Conservation (phyloP, 2,797 vertebrate species). For the Melanotaenia nigrans region DNA sequence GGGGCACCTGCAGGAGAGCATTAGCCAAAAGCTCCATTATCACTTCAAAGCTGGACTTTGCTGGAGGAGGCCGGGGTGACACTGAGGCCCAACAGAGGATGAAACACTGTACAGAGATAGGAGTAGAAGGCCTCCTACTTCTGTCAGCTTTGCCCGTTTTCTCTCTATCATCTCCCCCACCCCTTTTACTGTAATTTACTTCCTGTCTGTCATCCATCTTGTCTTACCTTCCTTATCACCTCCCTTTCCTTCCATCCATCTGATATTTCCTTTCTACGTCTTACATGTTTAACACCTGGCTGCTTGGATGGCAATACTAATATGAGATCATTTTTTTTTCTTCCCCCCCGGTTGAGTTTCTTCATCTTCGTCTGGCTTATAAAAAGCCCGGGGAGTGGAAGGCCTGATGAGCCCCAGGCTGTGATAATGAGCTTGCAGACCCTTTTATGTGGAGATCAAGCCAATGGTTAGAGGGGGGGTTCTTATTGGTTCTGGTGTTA, state of each 20-base stretch:
- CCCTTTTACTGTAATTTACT: constrained; percentile 48
- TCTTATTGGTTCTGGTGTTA: constrained; percentile 58
- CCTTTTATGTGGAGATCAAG: constrained; percentile 79
- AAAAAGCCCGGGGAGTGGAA: constrained; percentile 56
- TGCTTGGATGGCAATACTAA: constrained; percentile 41
- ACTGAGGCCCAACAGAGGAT: constrained; percentile 67
- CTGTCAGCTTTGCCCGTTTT: constrained; percentile 37
- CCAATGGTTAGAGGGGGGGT: constrained; percentile 41
- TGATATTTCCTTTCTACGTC: constrained; percentile 45
- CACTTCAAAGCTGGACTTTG: constrained; percentile 80
- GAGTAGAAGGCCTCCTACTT: constrained; percentile 51
- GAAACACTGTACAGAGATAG: constrained; percentile 64
- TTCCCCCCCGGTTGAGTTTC: constrained; percentile 48
- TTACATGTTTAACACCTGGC: constrained; percentile 73
- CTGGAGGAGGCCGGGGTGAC: constrained; percentile 69
- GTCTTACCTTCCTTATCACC: constrained; percentile 59
- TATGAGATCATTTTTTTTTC: constrained; percentile 46
- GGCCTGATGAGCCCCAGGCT: constrained; percentile 64
- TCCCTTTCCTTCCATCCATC: constrained; percentile 33
- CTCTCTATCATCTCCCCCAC: constrained; percentile 35
- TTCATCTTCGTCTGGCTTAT: constrained; percentile 66
- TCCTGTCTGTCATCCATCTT: constrained; percentile 59
- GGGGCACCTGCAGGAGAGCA: constrained; percentile 73
- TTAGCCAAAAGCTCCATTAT: constrained; percentile 80
- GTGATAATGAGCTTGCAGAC: constrained; percentile 74